A percentile compares a stretch with the other conserved stretches of the same genome.
phyloP scores from a whole-genome alignment of 2,113 vertebrate species.

The Lophotis ruficrista region DNA sequence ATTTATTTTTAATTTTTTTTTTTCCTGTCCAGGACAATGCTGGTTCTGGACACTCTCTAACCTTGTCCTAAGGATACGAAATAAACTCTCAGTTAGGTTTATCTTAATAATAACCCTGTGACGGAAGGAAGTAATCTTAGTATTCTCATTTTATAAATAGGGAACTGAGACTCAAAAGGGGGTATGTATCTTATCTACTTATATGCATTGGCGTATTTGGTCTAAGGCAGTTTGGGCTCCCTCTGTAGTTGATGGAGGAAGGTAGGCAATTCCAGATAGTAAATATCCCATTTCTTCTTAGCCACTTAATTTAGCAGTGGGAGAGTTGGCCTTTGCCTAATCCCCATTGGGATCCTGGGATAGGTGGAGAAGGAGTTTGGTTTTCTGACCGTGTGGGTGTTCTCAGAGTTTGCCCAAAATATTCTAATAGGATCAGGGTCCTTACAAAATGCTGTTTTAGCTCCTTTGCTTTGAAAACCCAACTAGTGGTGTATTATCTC shows the following conservation, averaged over 20 bases:
- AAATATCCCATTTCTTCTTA: constrained; percentile 10
- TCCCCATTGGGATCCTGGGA: neutral
- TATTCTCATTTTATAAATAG: neutral
- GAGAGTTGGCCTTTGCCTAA: neutral
- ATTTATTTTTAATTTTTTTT: neutral
- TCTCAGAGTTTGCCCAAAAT: constrained; percentile 32
- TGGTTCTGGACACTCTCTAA: neutral
- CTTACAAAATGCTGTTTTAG: neutral
- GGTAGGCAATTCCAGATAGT: constrained; percentile 9
- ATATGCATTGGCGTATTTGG: neutral
- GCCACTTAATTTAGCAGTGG: neutral
- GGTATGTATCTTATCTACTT: neutral
- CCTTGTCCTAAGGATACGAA: neutral
- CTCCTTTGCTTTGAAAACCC: constrained; percentile 55
- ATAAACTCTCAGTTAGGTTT: neutral
- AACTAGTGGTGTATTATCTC: constrained; percentile 5
- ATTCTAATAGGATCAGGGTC: constrained; percentile 32
- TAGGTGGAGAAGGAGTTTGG: neutral
- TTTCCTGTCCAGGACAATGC: neutral
- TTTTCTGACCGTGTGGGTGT: constrained; percentile 6
- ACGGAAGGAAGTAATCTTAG: constrained; percentile 2
- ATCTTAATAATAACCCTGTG: neutral
- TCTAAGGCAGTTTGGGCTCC: neutral
- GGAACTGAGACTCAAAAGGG: neutral
- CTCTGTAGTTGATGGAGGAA: neutral